Evolutionary conservation across 2,113 vertebrate genomes (phyloP).

Genomic region (Podarcis raffonei): DNA sequence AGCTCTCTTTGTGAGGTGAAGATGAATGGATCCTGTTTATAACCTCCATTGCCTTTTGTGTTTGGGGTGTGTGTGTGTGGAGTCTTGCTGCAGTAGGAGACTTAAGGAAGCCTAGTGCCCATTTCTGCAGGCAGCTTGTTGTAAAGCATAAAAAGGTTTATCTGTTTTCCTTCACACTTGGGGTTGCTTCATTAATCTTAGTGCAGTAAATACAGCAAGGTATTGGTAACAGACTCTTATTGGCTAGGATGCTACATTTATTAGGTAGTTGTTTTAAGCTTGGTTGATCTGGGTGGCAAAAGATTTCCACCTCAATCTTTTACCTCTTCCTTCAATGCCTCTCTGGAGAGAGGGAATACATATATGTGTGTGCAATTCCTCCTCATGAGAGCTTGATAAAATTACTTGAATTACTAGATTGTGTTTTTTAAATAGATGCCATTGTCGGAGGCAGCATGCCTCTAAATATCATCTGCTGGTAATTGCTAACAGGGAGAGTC

Average conservation of each 20-base stretch:
- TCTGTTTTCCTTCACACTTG: neutral
- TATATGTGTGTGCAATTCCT: neutral
- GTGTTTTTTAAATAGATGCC: neutral
- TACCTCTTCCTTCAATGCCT: neutral
- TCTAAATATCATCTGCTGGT: too few relatives aligned
- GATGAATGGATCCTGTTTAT: constrained; percentile 56
- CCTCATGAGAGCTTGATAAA: neutral
- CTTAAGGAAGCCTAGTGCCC: neutral
- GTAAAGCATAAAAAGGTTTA: constrained; percentile 49
- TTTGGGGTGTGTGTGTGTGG: constrained; percentile 4
- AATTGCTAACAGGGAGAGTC: too few relatives aligned
- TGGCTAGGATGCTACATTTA: neutral
- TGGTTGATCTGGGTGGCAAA: neutral
- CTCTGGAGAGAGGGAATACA: neutral
- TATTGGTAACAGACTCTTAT: neutral
- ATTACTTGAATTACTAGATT: neutral
- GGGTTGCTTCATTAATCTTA: constrained; percentile 2
- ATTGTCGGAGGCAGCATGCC: neutral
- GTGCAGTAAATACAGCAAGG: neutral
- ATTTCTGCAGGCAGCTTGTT: constrained; percentile 27
- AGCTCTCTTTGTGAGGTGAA: constrained; percentile 55
- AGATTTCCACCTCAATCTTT: neutral
- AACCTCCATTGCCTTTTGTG: constrained; percentile 51
- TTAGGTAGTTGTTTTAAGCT: constrained; percentile 5
- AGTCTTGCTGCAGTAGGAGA: constrained; percentile 33